Evolutionary conservation across 2,797 vertebrate species (phyloP).

Genomic region (Chelon auratus): DNA sequence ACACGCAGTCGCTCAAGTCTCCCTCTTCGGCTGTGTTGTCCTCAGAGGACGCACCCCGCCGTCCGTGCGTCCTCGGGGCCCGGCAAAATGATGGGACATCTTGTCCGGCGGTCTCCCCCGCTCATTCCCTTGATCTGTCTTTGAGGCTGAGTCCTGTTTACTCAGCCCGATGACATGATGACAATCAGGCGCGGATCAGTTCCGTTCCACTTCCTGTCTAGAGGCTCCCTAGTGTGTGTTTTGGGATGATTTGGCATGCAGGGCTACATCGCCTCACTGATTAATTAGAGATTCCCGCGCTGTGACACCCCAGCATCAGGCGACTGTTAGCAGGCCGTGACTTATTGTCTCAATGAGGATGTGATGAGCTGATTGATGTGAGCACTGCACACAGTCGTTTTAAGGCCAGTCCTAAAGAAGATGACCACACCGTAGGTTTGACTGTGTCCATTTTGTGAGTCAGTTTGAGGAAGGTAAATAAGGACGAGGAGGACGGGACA

Average conservation of each 20-base stretch:
- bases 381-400: conserved; percentile 3
- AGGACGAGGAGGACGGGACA: conserved; percentile 39
- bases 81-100: conserved; percentile 11
- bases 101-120: conserved; percentile 10
- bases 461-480: conserved; percentile 6
- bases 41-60: conserved; percentile 38
- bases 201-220: conserved; percentile 65
- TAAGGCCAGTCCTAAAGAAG: conserved; percentile 17
- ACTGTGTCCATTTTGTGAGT: conserved; percentile 13
- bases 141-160: conserved; percentile 56
- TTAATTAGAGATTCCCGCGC: conserved; percentile 39
- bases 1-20: conserved; percentile 45
- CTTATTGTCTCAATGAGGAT: conserved; percentile 34
- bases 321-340: conserved; percentile 22
- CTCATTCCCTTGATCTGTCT: conserved; percentile 36
- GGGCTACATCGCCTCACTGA: conserved; percentile 30
- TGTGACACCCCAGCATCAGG: conserved; percentile 25
- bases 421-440: conserved; percentile 20
- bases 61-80: conserved; percentile 4
- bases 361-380: conserved; percentile 24
- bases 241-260: conserved; percentile 38
- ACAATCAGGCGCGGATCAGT: conserved; percentile 60
- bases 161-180: conserved; percentile 60
- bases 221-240: conserved; percentile 57
- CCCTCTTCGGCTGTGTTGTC: conserved; percentile 45